phyloP scores from a whole-genome alignment of 2,888 invertebrate species.

The Apamea sordens region DNA sequence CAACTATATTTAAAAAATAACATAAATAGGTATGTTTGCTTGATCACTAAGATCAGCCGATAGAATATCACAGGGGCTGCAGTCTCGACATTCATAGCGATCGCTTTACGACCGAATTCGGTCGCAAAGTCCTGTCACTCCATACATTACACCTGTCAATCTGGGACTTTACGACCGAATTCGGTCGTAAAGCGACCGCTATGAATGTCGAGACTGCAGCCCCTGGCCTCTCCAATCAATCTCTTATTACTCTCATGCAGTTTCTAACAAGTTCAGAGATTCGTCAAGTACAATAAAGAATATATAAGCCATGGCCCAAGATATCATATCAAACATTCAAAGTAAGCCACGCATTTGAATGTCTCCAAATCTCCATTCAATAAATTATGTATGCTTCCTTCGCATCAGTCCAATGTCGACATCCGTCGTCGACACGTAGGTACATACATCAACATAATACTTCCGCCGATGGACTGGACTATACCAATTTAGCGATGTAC shows the following conservation, averaged over 20 bases:
- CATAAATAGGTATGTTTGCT: not conserved
- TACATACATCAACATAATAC: slow-evolving; percentile 52
- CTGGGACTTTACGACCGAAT: no score
- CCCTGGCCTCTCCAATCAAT: not conserved
- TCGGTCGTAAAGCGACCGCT: no score
- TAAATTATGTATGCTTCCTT: slow-evolving; percentile 60
- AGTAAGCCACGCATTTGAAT: slow-evolving; percentile 19
- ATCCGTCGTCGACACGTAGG: slow-evolving; percentile 52
- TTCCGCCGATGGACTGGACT: slow-evolving; percentile 53
- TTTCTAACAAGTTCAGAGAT: not conserved
- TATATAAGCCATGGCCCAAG: not conserved
- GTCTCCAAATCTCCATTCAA: slow-evolving; percentile 53
- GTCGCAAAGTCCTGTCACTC: no score
- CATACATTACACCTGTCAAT: no score
- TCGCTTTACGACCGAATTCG: no score
- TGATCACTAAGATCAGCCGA: not conserved
- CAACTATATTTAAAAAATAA: not conserved
- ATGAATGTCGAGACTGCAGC: no score
- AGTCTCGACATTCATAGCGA: no score
- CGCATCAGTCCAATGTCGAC: slow-evolving; percentile 46
- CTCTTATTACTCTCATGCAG: not conserved
- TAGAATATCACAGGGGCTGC: no score
- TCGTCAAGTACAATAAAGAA: not conserved
- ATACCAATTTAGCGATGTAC: slow-evolving; percentile 57
- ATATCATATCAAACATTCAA: slow-evolving; percentile 24